These are phyloP conservation scores for Hemitrygon akajei DNA, from an alignment of 2,797 vertebrate species.

Conservation along the genomic window DNA sequence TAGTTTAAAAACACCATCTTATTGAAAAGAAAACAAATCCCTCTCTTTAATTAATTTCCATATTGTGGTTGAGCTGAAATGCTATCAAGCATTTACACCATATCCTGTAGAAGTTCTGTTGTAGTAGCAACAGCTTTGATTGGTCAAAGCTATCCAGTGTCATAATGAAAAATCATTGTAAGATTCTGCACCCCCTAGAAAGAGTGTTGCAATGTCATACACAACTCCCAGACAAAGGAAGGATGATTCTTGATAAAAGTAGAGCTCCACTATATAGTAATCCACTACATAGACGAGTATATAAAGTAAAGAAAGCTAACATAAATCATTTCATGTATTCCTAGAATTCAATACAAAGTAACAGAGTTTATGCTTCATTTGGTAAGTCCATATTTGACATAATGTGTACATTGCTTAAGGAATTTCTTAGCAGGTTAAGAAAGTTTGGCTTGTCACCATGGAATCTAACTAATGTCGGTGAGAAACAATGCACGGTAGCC, in stretches of 20 bases:
- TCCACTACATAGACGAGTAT: no score
- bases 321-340: no score
- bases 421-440: no score
- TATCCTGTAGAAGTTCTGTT: background rate
- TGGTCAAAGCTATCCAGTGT: background rate
- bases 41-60: background rate
- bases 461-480: no score
- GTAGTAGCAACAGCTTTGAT: background rate
- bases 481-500: no score
- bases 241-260: background rate
- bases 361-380: no score
- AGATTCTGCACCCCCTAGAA: background rate
- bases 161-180: background rate
- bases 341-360: no score
- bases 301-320: no score
- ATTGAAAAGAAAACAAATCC: background rate
- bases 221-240: background rate
- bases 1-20: background rate
- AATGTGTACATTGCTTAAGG: no score
- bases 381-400: no score
- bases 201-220: background rate
- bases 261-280: background rate
- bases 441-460: no score
- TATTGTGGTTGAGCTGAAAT: background rate
- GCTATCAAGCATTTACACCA: background rate